phyloP scores from a whole-genome alignment of 2,888 invertebrate species.

The Drosophila testacea region DNA sequence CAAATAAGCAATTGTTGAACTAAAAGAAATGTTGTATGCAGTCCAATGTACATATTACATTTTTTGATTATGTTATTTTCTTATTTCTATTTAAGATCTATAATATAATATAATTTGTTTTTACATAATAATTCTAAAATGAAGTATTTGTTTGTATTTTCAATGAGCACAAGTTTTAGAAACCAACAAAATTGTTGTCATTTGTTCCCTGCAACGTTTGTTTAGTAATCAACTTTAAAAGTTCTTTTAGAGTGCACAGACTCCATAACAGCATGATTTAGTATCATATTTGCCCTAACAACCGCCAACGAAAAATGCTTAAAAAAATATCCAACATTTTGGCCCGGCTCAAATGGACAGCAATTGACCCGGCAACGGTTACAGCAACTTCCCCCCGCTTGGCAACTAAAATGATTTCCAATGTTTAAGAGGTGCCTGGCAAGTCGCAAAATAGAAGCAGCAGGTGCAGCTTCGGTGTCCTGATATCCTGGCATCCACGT shows the following conservation, averaged over 20 bases:
- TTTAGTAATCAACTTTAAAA: conserved; percentile 23
- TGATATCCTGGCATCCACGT: background rate
- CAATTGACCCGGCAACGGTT: conserved; percentile 54
- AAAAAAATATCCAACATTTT: conserved; percentile 43
- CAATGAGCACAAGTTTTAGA: background rate
- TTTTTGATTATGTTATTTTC: no score
- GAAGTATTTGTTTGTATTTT: background rate
- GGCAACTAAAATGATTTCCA: conserved; percentile 40
- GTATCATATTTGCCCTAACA: conserved; percentile 49
- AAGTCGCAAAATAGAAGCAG: conserved; percentile 1
- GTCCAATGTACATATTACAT: no score
- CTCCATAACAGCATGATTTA: conserved; percentile 37
- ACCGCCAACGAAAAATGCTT: conserved; percentile 24
- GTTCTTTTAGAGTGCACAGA: conserved; percentile 19
- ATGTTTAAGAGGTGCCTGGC: conserved; percentile 30
- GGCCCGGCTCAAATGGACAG: conserved; percentile 48
- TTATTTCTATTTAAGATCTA: no score
- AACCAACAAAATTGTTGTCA: background rate
- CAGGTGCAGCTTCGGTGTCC: conserved; percentile 1
- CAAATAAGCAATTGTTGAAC: no score
- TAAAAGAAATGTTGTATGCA: no score
- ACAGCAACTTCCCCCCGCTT: conserved; percentile 5
- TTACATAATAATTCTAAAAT: no score
- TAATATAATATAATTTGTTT: no score
- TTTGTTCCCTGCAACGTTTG: conserved; percentile 2